Conservation (phyloP, 2,113 vertebrate species). For the Gallinago media region DNA sequence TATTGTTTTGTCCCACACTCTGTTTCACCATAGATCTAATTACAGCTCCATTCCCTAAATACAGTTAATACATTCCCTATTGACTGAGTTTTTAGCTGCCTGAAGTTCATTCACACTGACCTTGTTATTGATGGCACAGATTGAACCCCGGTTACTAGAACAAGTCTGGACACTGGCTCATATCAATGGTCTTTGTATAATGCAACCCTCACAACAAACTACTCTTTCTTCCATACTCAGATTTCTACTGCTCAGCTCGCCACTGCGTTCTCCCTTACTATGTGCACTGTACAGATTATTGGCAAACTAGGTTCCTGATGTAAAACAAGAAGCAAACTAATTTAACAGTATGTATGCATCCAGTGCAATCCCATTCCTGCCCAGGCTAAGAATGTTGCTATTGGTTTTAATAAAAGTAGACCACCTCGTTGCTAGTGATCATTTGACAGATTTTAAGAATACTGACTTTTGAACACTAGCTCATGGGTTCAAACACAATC, state of each 20-base stretch:
- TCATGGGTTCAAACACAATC: neutral
- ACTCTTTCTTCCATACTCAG: neutral
- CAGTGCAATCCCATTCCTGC: neutral
- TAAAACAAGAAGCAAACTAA: neutral
- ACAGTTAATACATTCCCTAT: neutral
- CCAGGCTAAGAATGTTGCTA: neutral
- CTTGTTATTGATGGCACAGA: neutral
- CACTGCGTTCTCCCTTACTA: neutral
- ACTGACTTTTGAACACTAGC: neutral
- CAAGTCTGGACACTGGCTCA: neutral
- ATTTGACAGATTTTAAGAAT: neutral
- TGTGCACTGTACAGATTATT: neutral
- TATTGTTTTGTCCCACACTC: neutral
- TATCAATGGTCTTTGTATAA: neutral
- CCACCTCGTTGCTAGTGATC: accelerated
- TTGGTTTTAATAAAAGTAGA: neutral
- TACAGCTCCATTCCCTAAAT: neutral
- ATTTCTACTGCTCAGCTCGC: neutral
- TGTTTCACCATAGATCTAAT: neutral
- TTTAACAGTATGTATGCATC: neutral
- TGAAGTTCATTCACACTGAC: neutral
- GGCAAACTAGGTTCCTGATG: neutral
- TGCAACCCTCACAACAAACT: neutral
- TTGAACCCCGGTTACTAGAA: neutral
- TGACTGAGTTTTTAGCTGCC: neutral